Percentiles rank a stretch among this genome's conserved stretches.
These are phyloP conservation scores for Drosophila tanythrix DNA, from an alignment of 2,888 invertebrate species.

Conservation along the genomic window DNA sequence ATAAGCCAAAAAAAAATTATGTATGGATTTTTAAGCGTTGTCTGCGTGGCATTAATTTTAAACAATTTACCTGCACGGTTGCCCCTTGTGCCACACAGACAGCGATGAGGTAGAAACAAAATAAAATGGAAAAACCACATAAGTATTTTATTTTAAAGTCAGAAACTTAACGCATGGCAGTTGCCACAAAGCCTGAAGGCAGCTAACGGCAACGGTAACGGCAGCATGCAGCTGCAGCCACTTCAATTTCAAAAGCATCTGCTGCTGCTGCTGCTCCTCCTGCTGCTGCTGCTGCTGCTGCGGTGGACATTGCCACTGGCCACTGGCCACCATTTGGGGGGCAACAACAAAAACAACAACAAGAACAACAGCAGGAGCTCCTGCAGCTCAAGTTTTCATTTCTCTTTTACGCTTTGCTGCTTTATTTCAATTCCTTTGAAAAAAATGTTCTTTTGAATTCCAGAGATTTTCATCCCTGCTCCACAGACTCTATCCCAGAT, in stretches of 20 bases:
- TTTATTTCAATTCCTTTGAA: conserved; percentile 55
- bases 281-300: conserved; percentile 39
- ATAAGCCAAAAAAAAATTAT: conserved; percentile 24
- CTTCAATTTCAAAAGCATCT: conserved; percentile 76
- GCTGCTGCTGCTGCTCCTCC: conserved; percentile 22
- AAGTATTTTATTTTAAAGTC: conserved; percentile 71
- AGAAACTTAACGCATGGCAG: conserved; percentile 34
- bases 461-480: conserved; percentile 35
- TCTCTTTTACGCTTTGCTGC: conserved; percentile 43
- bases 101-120: not conserved
- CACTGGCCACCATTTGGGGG: conserved; percentile 21
- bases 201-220: conserved; percentile 24
- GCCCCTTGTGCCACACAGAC: conserved; percentile 19
- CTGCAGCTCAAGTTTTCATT: conserved; percentile 53
- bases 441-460: conserved; percentile 58
- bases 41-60: conserved; percentile 72
- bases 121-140: conserved; percentile 38
- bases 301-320: conserved; percentile 39
- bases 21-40: conserved; percentile 73
- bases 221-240: conserved; percentile 50
- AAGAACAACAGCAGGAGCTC: conserved; percentile 14
- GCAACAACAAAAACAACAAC: not conserved
- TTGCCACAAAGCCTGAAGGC: conserved; percentile 23
- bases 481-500: not conserved
- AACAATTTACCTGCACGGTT: conserved; percentile 72